Evolutionary conservation across 2,113 vertebrate genomes (phyloP).

Genomic region (Platysteira castanea): DNA sequence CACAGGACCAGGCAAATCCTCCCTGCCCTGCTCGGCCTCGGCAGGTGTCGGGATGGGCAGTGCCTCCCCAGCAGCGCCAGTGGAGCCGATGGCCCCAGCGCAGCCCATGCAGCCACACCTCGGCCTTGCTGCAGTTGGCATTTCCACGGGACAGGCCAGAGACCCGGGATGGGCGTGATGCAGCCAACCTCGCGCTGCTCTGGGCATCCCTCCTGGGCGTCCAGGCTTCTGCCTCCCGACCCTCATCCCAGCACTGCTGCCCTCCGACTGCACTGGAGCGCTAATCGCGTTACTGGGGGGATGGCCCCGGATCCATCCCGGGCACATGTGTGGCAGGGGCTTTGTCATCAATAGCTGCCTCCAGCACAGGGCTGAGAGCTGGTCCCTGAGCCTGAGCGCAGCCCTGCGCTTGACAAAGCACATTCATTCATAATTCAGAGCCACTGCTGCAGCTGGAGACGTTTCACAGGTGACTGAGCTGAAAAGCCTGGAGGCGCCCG

Average conservation of each 20-base stretch:
- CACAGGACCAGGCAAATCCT: accelerated
- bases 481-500: not conserved
- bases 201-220: no score
- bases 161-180: accelerated
- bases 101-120: accelerated
- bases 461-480: not conserved
- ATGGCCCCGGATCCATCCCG: not conserved
- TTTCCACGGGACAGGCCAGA: accelerated
- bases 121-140: accelerated
- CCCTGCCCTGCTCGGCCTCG: not conserved
- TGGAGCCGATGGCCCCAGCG: accelerated
- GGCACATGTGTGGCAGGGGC: accelerated
- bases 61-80: accelerated
- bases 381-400: not conserved
- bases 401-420: not conserved
- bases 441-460: not conserved
- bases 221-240: not conserved
- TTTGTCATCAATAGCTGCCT: not conserved
- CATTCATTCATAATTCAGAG: not conserved
- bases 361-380: not conserved
- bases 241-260: not conserved
- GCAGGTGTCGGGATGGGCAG: not conserved
- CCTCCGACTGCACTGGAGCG: not conserved
- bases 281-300: accelerated
- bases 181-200: not conserved